Conservation (phyloP, 2,797 vertebrate species). For the Cryptoblepharus egeriae region DNA sequence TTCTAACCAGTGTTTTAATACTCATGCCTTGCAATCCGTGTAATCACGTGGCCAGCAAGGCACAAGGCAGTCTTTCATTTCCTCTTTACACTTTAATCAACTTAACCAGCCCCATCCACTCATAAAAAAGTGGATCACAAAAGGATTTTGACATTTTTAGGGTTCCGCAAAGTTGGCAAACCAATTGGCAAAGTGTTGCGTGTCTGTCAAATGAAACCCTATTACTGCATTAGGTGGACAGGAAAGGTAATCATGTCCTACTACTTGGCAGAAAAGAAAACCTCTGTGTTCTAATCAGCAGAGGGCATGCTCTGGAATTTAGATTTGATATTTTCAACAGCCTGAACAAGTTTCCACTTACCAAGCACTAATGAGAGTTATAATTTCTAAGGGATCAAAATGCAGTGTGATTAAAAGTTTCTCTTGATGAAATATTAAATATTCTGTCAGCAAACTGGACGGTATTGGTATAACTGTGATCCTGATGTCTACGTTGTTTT, state of each 20-base stretch:
- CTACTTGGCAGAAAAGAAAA: background rate
- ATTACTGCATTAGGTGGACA: constrained; percentile 33
- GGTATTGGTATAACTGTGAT: constrained; percentile 41
- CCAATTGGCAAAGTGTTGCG: constrained; percentile 23
- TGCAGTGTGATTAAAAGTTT: constrained; percentile 39
- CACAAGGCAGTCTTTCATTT: constrained; percentile 61
- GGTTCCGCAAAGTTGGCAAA: constrained; percentile 37
- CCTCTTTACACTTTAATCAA: constrained; percentile 42
- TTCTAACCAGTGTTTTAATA: constrained; percentile 62
- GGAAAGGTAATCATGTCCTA: constrained; percentile 26
- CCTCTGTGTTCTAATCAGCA: constrained; percentile 1
- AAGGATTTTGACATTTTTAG: background rate
- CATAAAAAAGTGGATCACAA: constrained; percentile 23
- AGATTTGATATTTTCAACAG: constrained; percentile 15
- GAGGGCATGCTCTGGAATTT: background rate
- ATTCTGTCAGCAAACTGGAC: constrained; percentile 42
- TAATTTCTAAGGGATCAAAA: constrained; percentile 41
- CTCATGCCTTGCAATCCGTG: constrained; percentile 39
- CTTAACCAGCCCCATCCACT: constrained; percentile 24
- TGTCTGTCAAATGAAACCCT: constrained; percentile 4
- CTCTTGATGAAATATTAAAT: constrained; percentile 26
- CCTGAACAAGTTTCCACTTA: constrained; percentile 28
- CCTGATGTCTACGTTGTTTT: constrained; percentile 23
- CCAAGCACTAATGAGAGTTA: constrained; percentile 24
- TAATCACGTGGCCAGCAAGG: constrained; percentile 41